phyloP scores from a whole-genome alignment of 2,113 vertebrate genomes.

The Struthio camelus region DNA sequence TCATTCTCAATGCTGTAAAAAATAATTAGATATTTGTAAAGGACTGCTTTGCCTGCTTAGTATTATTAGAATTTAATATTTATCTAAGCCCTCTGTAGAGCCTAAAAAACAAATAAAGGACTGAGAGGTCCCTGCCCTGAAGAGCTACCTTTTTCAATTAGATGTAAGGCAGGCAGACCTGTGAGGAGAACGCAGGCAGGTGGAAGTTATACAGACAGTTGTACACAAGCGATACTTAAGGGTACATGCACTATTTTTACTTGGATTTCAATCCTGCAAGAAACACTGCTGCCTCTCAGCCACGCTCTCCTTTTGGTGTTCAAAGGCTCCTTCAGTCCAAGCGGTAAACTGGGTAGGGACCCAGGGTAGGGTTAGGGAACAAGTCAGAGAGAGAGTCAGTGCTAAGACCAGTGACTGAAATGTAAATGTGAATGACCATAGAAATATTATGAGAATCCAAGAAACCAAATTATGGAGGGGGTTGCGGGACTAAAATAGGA shows the following conservation, averaged over 20 bases:
- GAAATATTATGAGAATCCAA: background rate
- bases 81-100: background rate
- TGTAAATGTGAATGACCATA: background rate
- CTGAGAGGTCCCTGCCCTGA: background rate
- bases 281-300: background rate
- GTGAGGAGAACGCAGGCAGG: background rate
- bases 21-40: background rate
- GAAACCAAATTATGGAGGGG: background rate
- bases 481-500: background rate
- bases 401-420: background rate
- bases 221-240: background rate
- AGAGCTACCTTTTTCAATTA: background rate
- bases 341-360: accelerated
- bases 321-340: background rate
- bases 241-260: background rate
- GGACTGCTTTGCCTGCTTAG: background rate
- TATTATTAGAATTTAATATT: background rate
- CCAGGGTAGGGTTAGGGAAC: no score
- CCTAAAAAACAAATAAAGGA: background rate
- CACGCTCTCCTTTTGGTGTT: background rate
- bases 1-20: background rate
- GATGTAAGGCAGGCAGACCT: background rate
- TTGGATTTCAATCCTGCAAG: background rate
- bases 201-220: background rate
- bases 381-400: background rate